These are phyloP conservation scores for Lamprotornis superbus DNA, from an alignment of 2,113 vertebrate genomes.

Conservation along the genomic window DNA sequence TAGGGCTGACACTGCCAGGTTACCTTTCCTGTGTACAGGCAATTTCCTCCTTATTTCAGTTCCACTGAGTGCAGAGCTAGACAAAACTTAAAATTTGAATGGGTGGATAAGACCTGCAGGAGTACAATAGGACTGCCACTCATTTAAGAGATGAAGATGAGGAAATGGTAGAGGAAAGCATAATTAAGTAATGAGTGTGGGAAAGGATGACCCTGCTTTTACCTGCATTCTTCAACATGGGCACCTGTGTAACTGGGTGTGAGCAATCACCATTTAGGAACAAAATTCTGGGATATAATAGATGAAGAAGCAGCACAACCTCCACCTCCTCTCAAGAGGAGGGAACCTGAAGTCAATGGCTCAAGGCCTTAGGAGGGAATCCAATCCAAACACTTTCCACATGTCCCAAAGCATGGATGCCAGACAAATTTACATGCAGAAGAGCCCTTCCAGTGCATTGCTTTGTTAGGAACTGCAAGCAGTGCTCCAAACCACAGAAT, in stretches of 20 bases:
- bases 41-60: not conserved
- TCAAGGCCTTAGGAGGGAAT: not conserved
- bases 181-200: not conserved
- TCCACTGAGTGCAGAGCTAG: not conserved
- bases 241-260: not conserved
- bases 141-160: not conserved
- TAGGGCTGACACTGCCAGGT: not conserved
- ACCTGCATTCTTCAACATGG: not conserved
- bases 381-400: not conserved
- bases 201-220: not conserved
- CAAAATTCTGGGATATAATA: fast-evolving
- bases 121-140: not conserved
- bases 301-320: not conserved
- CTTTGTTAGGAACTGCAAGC: not conserved
- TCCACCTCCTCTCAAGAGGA: not conserved
- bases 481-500: not conserved
- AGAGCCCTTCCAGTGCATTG: not conserved
- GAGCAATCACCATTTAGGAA: not conserved
- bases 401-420: not conserved
- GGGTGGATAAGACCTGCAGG: not conserved
- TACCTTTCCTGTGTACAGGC: not conserved
- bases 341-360: not conserved
- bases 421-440: not conserved
- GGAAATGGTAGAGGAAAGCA: not conserved
- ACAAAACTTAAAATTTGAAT: not conserved